These are phyloP conservation scores for Heliconius himera DNA, from an alignment of 1,140 invertebrate genomes.

Conservation along the genomic window DNA sequence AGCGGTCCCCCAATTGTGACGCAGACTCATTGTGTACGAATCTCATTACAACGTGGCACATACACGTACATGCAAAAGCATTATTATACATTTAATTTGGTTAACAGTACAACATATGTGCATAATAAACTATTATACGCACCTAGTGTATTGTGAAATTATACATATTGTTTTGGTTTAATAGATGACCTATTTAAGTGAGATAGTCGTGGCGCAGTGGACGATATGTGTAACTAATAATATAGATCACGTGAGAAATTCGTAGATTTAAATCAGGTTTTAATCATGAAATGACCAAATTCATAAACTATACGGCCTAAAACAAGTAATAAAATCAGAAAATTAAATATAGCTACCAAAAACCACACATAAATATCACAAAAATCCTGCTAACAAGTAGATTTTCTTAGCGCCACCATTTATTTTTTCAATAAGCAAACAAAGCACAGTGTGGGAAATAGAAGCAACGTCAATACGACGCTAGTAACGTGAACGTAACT, in stretches of 20 bases:
- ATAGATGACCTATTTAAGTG: not conserved
- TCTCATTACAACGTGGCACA: not conserved
- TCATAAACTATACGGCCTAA: not conserved
- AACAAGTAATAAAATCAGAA: not conserved
- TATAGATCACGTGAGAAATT: no score
- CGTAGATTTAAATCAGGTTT: no score
- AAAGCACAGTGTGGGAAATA: not conserved
- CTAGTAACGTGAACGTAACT: not conserved
- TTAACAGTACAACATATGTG: conserved; percentile 14
- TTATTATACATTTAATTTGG: conserved; percentile 14
- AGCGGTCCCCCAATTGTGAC: not conserved
- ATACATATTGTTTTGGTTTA: not conserved
- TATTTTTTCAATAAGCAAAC: conserved; percentile 10
- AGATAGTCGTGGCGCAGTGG: not conserved
- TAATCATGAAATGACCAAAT: no score
- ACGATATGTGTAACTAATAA: no score
- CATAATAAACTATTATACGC: not conserved
- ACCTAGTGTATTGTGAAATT: not conserved
- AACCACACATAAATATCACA: not conserved
- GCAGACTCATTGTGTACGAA: conserved; percentile 15
- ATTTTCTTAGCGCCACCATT: not conserved
- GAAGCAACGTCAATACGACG: not conserved
- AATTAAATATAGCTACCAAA: not conserved
- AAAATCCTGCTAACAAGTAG: not conserved
- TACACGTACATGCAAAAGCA: not conserved